Evolutionary conservation across 2,113 vertebrate genomes (phyloP).

Genomic region (Andinoacara biseriatus): DNA sequence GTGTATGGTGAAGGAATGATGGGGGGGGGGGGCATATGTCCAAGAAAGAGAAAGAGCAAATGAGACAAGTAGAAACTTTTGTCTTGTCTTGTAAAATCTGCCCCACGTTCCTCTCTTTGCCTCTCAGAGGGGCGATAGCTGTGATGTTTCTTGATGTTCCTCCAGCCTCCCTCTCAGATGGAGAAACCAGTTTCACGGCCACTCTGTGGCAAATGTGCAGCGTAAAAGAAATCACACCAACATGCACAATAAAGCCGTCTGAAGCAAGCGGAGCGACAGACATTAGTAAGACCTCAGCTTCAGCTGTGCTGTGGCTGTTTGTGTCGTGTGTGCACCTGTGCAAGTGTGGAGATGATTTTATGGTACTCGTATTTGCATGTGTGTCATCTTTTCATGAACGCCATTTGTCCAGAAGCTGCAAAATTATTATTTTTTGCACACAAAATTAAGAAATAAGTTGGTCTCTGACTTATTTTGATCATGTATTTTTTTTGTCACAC

Average conservation of each 20-base stretch:
- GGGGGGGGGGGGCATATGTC: not conserved
- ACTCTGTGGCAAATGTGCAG: not conserved
- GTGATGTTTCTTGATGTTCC: slow-evolving; percentile 74
- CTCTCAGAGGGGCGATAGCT: slow-evolving; percentile 56
- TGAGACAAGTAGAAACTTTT: not conserved
- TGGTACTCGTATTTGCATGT: not conserved
- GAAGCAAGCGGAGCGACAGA: not conserved
- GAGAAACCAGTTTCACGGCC: slow-evolving; percentile 52
- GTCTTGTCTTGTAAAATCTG: slow-evolving; percentile 32
- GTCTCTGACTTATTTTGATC: not conserved
- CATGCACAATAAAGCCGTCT: not conserved
- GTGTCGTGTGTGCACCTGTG: rapidly evolving
- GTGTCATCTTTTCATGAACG: not conserved
- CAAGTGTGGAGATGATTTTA: not conserved
- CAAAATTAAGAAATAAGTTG: not conserved
- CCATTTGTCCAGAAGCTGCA: too few relatives aligned
- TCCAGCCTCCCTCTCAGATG: slow-evolving; percentile 66
- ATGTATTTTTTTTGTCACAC: not conserved
- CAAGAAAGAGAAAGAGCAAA: too few relatives aligned
- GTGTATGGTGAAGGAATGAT: slow-evolving; percentile 53
- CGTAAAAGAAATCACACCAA: not conserved
- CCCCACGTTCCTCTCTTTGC: not conserved
- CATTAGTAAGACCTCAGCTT: not conserved
- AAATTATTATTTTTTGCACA: too few relatives aligned
- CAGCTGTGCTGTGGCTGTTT: not conserved